Evolutionary conservation across 2,888 invertebrate species (phyloP), one percentile per base, ranked within the genome.

Genomic region (Euphydryas editha): DNA sequence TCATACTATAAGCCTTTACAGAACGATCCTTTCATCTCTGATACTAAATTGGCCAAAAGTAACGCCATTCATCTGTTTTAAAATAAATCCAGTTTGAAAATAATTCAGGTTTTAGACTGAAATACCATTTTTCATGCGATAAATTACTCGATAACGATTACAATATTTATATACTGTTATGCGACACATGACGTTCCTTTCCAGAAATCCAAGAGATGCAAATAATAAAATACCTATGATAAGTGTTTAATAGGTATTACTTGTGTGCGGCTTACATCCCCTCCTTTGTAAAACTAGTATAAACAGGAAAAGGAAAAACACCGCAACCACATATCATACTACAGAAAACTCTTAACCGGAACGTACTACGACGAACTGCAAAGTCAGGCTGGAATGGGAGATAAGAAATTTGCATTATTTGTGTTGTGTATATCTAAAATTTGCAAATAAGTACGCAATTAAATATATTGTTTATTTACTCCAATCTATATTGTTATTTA

Each of bases 261-360:
- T 39, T 13, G 7, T 11, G 15, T 39, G 39, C 39, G 39, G 39
- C 11, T 15, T 15, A 3, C 39, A 39, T 20, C 11, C 47, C 18
- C 1, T 13, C 47, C 11, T 47, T 18, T 49, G 20, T 49, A 49
- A 39, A 39, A 49, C 49, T 11, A 21, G 49, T 49, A 5, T 11
- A 49, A 49, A 49, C 49, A 18, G 49, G 49, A 49, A 49, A 49
- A 21, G 49, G 21, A 47, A 49, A n/a, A 49, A 10, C 49, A 8
- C 24, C 15, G 49, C 21, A 20, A 51, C 49, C 49, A 51, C 21
- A 51, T 51, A 51, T 15, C 49, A 8, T 13, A 20, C 4, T 21
- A n/a, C 49, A 51, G 24, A 51, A 21, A 51, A 24, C 49, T 51
- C 49, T 15, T 21, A 51, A 24, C 49, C 49, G 49, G 49, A 24